Conservation (phyloP, 2,888 invertebrate genomes). For the Drosophila paucipuncta region DNA sequence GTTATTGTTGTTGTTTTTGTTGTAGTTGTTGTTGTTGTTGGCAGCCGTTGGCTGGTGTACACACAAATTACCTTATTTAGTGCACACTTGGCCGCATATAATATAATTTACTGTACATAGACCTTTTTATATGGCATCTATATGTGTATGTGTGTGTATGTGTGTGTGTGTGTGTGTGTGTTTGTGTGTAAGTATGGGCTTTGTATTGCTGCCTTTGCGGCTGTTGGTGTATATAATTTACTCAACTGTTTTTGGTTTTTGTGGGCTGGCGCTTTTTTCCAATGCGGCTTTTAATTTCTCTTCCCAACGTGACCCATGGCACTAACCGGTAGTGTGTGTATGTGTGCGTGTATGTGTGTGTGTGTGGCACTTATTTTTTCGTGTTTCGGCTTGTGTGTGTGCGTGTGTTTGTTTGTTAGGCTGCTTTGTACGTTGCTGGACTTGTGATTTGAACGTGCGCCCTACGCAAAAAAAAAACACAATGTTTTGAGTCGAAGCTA, state of each 20-base stretch:
- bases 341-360: background rate
- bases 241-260: constrained; percentile 77
- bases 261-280: constrained; percentile 65
- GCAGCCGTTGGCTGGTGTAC: constrained; percentile 57
- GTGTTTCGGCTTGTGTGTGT: background rate
- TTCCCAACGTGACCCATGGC: constrained; percentile 17
- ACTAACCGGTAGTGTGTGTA: constrained; percentile 56
- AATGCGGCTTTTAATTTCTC: constrained; percentile 64
- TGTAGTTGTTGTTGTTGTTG: constrained; percentile 34
- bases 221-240: constrained; percentile 77
- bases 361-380: constrained; percentile 1
- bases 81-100: constrained; percentile 76
- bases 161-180: constrained; percentile 15
- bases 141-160: constrained; percentile 3
- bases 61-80: constrained; percentile 83
- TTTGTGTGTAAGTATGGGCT: constrained; percentile 27
- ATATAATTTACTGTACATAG: constrained; percentile 82
- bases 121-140: constrained; percentile 62
- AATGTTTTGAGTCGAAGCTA: background rate
- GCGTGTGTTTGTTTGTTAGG: constrained; percentile 17
- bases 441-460: constrained; percentile 34
- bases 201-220: constrained; percentile 24
- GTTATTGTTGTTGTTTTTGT: constrained; percentile 25
- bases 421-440: constrained; percentile 38
- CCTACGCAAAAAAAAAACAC: constrained; percentile 26